Evolutionary conservation across 2,888 invertebrate species (phyloP).

Genomic region (Malacosoma neustria): DNA sequence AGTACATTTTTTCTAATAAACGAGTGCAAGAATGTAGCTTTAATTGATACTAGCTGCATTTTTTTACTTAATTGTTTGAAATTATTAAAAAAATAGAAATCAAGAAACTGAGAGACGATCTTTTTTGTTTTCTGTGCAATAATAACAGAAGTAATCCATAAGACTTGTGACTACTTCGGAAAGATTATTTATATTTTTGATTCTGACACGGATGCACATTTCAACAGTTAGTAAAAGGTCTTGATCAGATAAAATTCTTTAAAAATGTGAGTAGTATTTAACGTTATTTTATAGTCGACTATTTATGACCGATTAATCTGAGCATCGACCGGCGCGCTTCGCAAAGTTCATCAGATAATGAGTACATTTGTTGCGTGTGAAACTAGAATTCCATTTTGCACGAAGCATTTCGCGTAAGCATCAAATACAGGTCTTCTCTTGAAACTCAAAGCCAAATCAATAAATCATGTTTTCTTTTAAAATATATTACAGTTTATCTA

Average conservation of each 20-base stretch:
- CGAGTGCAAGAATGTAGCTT: background rate
- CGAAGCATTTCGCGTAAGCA: slow-evolving; percentile 59
- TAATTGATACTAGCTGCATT: too few relatives aligned
- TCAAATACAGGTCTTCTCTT: slow-evolving; percentile 44
- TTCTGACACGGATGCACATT: too few relatives aligned
- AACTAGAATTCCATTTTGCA: slow-evolving; percentile 70
- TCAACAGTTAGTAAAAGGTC: too few relatives aligned
- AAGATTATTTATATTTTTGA: too few relatives aligned
- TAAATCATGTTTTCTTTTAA: slow-evolving; percentile 45
- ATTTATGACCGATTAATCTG: slow-evolving; percentile 21
- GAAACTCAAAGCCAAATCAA: slow-evolving; percentile 37
- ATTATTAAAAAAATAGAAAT: too few relatives aligned
- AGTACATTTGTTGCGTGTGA: slow-evolving; percentile 73
- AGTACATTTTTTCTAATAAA: background rate
- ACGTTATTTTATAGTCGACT: background rate
- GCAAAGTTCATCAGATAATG: slow-evolving; percentile 70
- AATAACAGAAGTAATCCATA: too few relatives aligned
- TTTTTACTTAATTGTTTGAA: too few relatives aligned
- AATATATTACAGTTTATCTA: background rate
- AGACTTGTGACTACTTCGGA: too few relatives aligned
- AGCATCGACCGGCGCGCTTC: slow-evolving; percentile 25
- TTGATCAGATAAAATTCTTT: too few relatives aligned
- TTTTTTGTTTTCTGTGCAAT: too few relatives aligned
- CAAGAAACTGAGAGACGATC: too few relatives aligned
- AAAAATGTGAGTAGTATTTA: too few relatives aligned